Evolutionary conservation across 2,888 invertebrate genomes (phyloP), one percentile per base, ranked within the genome.

Genomic region (Andrena hattorfiana): DNA sequence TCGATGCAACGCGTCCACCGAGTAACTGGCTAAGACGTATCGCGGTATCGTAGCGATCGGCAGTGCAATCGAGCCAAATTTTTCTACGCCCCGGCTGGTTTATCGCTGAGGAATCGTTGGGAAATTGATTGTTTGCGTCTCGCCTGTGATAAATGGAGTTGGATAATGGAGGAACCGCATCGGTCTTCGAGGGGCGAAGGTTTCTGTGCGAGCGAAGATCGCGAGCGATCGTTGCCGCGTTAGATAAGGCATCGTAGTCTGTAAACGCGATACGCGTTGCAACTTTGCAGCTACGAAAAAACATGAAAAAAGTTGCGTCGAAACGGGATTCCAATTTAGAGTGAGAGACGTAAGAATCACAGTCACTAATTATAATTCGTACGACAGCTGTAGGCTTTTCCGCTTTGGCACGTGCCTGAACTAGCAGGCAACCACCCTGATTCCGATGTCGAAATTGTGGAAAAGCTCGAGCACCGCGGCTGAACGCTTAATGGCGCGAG

Each of bases 341-440:
- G 48, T 2, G 20, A 30, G 30, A 49, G 26, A 63, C 51, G 49
- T 20, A 51, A 67, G 54, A 79, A 80, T 71, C 30, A 26, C 51
- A 35, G 69, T n/a, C 62, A 70, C 54, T 80, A 80, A 80, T 80
- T 80, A 80, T 42, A 62, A 80, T 80, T 67, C 66, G 63, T 23
- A 26, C 20, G 16, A n/a, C 26, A 49, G 51, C 16, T 10, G 26
- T n/a, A 28, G 23, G 20, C 62, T 80, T 80, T 79, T 66, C n/a
- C 51, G 51, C 71, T 48, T 80, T 54, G 80, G 64, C 80, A 62
- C 80, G 80, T 32, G 70, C 26, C n/a, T 28, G 54, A 28, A 16
- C n/a, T 7, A n/a, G 26, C 56, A 23, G 16, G 16, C 20, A 23
- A 13, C 63, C n/a, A 49, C 66, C 16, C 42, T 56, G 67, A 80